A percentile compares a stretch with the other conserved stretches of the same genome.
phyloP scores from a whole-genome alignment of 2,113 vertebrate genomes.

The Brachyhypopomus occidentalis region DNA sequence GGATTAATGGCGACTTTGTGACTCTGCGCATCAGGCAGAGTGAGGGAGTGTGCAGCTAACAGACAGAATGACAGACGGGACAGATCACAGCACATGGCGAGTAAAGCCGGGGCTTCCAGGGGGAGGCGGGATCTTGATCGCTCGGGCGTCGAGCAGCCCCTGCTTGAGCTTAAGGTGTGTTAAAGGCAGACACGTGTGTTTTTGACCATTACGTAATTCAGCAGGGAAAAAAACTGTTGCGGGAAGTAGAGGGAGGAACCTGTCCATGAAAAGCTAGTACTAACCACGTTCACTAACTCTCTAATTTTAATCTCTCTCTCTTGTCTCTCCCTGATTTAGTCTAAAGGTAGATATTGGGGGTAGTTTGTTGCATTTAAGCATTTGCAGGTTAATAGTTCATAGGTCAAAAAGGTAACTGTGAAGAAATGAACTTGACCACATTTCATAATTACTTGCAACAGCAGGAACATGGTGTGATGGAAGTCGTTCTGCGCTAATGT shows the following conservation, averaged over 20 bases:
- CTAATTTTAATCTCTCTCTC: no score
- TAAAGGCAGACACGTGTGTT: constrained; percentile 16
- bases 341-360: not conserved
- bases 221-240: no score
- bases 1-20: constrained; percentile 74
- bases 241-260: not conserved
- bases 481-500: constrained; percentile 41
- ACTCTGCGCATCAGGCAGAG: constrained; percentile 66
- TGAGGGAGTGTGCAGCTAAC: constrained; percentile 37
- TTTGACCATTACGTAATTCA: constrained; percentile 2
- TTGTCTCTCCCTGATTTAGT: not conserved
- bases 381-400: no score
- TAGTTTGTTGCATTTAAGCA: not conserved
- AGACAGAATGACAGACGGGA: constrained; percentile 78
- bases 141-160: constrained; percentile 68
- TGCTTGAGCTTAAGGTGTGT: constrained; percentile 23
- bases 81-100: constrained; percentile 79
- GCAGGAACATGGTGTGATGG: not conserved
- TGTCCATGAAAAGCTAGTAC: not conserved
- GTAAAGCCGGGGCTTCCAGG: constrained; percentile 75
- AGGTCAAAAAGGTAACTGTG: not conserved
- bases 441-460: not conserved
- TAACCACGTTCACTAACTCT: no score
- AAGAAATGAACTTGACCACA: not conserved
- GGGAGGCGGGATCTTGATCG: constrained; percentile 71